Conservation (phyloP, 1,140 invertebrate genomes). For the Steinernema khuongi region DNA sequence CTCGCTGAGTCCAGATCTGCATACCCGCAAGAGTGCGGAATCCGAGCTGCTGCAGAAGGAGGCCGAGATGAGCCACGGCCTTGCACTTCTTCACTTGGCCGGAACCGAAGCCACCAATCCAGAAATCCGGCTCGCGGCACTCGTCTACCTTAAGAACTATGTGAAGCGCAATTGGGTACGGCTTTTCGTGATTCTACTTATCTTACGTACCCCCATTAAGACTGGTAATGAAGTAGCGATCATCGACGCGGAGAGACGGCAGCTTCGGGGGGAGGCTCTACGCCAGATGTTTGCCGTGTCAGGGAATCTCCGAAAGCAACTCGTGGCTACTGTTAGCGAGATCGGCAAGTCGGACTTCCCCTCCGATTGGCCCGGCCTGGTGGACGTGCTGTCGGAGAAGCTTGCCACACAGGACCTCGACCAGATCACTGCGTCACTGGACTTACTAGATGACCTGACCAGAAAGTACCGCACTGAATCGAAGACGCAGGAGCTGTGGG, state of each 20-base stretch:
- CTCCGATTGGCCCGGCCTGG: not conserved
- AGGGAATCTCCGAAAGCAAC: constrained; percentile 1
- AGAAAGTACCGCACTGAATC: not conserved
- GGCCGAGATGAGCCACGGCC: no score
- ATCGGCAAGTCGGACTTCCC: not conserved
- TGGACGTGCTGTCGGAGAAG: not conserved
- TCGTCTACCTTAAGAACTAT: constrained; percentile 44
- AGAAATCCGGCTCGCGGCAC: no score
- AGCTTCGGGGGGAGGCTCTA: not conserved
- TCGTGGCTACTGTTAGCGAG: not conserved
- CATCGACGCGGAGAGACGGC: not conserved
- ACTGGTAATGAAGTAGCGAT: not conserved
- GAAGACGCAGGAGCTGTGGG: not conserved
- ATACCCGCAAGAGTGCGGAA: no score
- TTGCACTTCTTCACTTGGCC: no score
- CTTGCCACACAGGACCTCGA: not conserved
- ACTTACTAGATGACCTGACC: not conserved
- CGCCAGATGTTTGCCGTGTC: not conserved
- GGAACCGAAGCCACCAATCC: no score
- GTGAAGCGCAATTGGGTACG: constrained; percentile 43
- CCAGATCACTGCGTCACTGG: not conserved
- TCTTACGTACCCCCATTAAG: not conserved
- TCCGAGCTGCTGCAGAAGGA: no score
- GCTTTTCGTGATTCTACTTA: no score
- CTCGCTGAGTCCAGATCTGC: no score